Evolutionary conservation across 2,888 invertebrate species (phyloP), one percentile per base, ranked within the genome.

Genomic region (Drosophila leonis): DNA sequence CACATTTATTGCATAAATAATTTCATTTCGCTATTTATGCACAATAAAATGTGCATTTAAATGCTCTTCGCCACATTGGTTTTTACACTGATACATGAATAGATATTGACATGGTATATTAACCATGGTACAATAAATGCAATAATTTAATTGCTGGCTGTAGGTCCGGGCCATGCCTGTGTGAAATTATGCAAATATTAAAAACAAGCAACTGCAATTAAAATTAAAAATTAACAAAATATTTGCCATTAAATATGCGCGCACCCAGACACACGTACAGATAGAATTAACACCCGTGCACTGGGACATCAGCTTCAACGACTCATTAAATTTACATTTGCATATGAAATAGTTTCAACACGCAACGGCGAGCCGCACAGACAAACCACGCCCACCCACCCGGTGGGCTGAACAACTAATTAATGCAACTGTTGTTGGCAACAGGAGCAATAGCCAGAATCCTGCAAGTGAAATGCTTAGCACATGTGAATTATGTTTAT

Each of bases 141-240:
- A 62, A 67, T 79, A 73, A 74, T 84, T 78, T 70, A 76, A 80
- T 76, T 88, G 82, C 56, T 63, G 57, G 10, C 41, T 75, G 68
- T 64, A 0, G 42, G 29, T 20, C 60, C 62, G n/a, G 5, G 29
- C 31, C 24, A 57, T 66, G 66, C 46, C 56, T 54, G 62, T 41
- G 46, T 66, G 74, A 72, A 85, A 85, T 86, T 82, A 90, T 85
- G 78, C 81, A 88, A 80, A 88, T 75, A 73, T 77, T 80, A 69
- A 64, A 71, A 75, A 88, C 90, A 85, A 90, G 77, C 75, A 67
- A 80, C 74, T 55, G 80, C 88, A 90, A 90, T 88, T 85, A 80
- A 88, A 90, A 90, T 85, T 83, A 83, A 85, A 85, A 88, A 88
- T 85, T 85, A 75, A 85, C 80, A 77, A 88, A 89, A 85, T 88